Conservation (phyloP, 2,888 invertebrate genomes). For the Nomada fabriciana region DNA sequence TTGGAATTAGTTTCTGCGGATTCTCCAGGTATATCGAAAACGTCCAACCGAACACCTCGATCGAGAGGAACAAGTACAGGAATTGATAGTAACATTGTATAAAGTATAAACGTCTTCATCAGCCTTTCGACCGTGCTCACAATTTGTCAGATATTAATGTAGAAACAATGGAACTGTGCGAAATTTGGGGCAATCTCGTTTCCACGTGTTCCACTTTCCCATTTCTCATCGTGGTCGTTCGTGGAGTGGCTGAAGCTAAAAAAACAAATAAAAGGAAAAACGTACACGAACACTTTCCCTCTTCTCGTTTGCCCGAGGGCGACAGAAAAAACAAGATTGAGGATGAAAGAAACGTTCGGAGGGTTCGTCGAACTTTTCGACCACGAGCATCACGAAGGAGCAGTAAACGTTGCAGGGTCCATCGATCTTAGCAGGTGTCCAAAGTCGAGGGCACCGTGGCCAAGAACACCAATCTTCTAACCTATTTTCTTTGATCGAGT, state of each 20-base stretch:
- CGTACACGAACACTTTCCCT: background rate
- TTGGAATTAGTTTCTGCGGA: background rate
- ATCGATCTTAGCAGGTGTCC: constrained; percentile 12
- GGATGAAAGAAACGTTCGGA: background rate
- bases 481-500: constrained; percentile 6
- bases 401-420: background rate
- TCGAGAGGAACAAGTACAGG: no score
- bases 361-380: constrained; percentile 2
- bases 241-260: background rate
- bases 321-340: background rate
- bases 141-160: no score
- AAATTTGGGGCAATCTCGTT: background rate
- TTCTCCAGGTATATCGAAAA: no score
- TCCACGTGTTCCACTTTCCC: background rate
- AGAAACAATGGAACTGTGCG: background rate
- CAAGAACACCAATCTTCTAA: constrained; percentile 16
- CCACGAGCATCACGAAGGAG: background rate
- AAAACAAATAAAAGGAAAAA: no score
- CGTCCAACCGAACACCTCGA: no score
- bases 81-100: no score
- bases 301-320: background rate
- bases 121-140: no score
- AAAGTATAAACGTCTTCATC: no score
- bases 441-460: constrained; percentile 8
- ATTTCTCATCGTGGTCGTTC: background rate